Percentiles rank a stretch among this genome's conserved stretches.
Evolutionary conservation across 2,888 invertebrate species (phyloP).

Genomic region (Orthosia incerta): DNA sequence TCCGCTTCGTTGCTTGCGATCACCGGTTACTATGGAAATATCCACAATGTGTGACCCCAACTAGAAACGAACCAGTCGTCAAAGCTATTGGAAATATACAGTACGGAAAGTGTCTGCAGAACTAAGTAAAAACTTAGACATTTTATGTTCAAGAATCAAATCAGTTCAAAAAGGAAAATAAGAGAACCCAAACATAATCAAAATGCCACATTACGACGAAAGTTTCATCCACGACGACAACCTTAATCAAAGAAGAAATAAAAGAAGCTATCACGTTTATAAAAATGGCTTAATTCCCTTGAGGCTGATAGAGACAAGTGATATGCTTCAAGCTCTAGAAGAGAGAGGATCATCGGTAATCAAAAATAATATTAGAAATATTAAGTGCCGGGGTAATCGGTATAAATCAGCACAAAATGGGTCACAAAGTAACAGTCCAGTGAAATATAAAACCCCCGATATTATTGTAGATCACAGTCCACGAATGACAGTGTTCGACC

Average conservation of each 20-base stretch:
- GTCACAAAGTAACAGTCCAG: conserved; percentile 63
- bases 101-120: background rate
- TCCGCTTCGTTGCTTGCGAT: conserved; percentile 71
- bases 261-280: conserved; percentile 89
- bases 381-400: conserved; percentile 83
- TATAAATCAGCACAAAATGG: conserved; percentile 73
- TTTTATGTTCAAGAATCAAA: conserved; percentile 11
- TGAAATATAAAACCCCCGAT: conserved; percentile 81
- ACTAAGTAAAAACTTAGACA: background rate
- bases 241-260: conserved; percentile 87
- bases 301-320: conserved; percentile 79
- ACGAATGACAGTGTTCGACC: conserved; percentile 83
- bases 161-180: conserved; percentile 4
- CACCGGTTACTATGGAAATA: conserved; percentile 75
- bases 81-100: conserved; percentile 47
- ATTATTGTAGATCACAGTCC: conserved; percentile 84
- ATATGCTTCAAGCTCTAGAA: conserved; percentile 82
- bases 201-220: conserved; percentile 90
- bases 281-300: conserved; percentile 85
- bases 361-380: conserved; percentile 86
- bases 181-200: conserved; percentile 45
- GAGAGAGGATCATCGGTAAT: conserved; percentile 84
- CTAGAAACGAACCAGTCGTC: conserved; percentile 60
- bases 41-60: conserved; percentile 69
- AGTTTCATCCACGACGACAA: conserved; percentile 89